A percentile compares a stretch with the other conserved stretches of the same genome.
Conservation (phyloP, 2,888 invertebrate genomes). For the Callyntrura sp. region DNA sequence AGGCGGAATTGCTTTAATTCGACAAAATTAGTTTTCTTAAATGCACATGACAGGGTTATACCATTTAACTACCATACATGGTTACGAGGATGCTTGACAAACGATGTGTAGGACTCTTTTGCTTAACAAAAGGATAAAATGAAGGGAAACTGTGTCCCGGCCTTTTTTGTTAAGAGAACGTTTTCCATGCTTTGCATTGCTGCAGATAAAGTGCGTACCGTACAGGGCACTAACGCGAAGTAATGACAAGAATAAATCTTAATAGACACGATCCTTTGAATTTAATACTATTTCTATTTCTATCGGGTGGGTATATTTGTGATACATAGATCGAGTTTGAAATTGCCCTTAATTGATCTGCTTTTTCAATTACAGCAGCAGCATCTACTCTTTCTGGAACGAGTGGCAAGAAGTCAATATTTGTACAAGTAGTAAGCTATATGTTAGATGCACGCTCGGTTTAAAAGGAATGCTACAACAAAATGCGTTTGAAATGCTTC, state of each 20-base stretch:
- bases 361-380: constrained; percentile 48
- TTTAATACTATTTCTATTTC: background rate
- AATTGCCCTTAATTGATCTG: constrained; percentile 57
- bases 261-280: background rate
- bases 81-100: constrained; percentile 55
- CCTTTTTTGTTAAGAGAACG: too few species aligned
- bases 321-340: constrained; percentile 1
- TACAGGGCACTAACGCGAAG: background rate
- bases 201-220: background rate
- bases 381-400: background rate
- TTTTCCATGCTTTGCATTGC: background rate
- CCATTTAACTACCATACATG: constrained; percentile 60
- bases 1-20: constrained; percentile 47
- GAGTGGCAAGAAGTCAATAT: background rate
- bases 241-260: constrained; percentile 8
- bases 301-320: background rate
- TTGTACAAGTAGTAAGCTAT: background rate
- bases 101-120: constrained; percentile 50
- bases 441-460: background rate
- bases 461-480: too few species aligned
- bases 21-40: constrained; percentile 65
- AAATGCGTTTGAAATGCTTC: too few species aligned
- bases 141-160: too few species aligned
- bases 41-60: constrained; percentile 63
- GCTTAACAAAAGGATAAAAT: background rate